Evolutionary conservation across 2,797 vertebrate species (phyloP).

Genomic region (Onychomys torridus): DNA sequence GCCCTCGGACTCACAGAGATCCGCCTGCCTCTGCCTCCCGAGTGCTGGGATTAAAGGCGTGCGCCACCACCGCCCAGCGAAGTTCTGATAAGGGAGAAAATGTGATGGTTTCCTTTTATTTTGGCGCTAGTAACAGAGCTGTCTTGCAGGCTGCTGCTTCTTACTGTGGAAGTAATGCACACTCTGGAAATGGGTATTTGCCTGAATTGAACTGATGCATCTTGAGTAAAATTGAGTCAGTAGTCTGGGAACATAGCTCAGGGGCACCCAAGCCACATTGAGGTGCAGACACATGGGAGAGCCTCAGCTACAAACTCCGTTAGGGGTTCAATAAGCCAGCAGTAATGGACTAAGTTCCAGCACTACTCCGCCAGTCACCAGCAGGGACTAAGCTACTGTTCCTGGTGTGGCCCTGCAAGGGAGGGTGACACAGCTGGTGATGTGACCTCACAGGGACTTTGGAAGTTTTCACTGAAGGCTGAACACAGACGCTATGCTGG

Average conservation of each 20-base stretch:
- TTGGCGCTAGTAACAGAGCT: neutral
- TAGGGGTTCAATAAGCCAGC: neutral
- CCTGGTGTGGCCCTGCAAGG: too few relatives aligned
- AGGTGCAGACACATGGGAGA: accelerated
- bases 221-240: neutral
- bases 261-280: neutral
- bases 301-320: neutral
- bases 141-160: neutral
- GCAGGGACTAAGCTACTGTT: too few relatives aligned
- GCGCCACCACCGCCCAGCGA: too few relatives aligned
- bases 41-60: too few relatives aligned
- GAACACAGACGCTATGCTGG: too few relatives aligned
- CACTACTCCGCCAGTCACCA: neutral
- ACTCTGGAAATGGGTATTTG: neutral
- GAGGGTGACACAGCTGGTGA: neutral
- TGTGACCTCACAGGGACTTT: neutral
- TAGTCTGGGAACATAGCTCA: neutral
- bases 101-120: neutral
- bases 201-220: neutral
- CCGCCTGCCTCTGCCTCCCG: too few relatives aligned
- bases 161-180: neutral
- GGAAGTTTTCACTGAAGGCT: neutral
- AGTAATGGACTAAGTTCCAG: neutral
- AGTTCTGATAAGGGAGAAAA: neutral
- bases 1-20: too few relatives aligned